These are phyloP conservation scores for Parthenolecanium corni DNA, from an alignment of 2,888 invertebrate genomes.

Conservation along the genomic window DNA sequence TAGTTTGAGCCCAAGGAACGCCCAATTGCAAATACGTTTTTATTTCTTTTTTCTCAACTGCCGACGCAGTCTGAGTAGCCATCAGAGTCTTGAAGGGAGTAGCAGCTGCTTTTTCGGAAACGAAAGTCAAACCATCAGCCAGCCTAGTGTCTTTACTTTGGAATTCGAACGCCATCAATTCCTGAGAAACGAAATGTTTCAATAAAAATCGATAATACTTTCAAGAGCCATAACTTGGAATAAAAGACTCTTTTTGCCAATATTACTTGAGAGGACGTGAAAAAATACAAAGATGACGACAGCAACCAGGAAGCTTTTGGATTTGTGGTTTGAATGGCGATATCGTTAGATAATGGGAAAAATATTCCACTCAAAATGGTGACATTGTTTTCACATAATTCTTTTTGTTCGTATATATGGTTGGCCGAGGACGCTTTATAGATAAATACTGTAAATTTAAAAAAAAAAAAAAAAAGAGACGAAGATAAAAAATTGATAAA, in stretches of 20 bases:
- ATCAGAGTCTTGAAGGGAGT: constrained; percentile 22
- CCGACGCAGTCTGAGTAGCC: constrained; percentile 1
- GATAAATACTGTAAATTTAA: constrained; percentile 46
- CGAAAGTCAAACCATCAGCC: not conserved
- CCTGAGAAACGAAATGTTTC: not conserved
- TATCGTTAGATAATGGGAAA: constrained; percentile 3
- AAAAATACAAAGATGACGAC: constrained; percentile 49
- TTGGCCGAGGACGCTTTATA: constrained; percentile 49
- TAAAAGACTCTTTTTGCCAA: constrained; percentile 13
- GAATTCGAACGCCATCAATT: constrained; percentile 20
- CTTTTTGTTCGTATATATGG: constrained; percentile 44
- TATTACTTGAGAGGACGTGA: constrained; percentile 49
- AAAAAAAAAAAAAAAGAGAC: constrained; percentile 4
- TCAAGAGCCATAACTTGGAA: too few species aligned
- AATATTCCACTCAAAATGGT: constrained; percentile 36
- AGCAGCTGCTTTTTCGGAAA: constrained; percentile 2
- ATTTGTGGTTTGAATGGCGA: not conserved
- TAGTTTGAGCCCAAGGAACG: constrained; percentile 10
- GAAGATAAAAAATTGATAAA: not conserved
- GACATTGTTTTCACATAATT: constrained; percentile 36
- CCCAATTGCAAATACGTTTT: constrained; percentile 20
- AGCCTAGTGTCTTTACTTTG: not conserved
- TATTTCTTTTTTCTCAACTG: constrained; percentile 3
- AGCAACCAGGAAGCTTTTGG: constrained; percentile 44
- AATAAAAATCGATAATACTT: too few species aligned